Conservation (phyloP, 1,140 invertebrate species). For the Microplitis mediator region DNA sequence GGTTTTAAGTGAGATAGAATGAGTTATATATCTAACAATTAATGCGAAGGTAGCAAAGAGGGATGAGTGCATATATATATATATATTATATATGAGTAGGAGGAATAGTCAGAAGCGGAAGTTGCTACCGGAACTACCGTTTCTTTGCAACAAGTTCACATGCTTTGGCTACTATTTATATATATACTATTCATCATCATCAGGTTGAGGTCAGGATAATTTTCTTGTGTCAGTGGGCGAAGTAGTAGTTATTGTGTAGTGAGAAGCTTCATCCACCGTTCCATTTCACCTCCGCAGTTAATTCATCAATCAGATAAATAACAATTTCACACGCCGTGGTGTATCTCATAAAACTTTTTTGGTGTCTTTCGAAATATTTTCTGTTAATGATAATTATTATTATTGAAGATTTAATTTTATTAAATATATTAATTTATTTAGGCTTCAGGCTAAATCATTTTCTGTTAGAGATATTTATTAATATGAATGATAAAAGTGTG, state of each 20-base stretch:
- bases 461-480: neutral
- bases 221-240: conserved; percentile 34
- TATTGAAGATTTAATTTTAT: no score
- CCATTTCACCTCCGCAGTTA: neutral
- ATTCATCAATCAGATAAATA: neutral
- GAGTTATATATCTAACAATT: neutral
- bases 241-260: neutral
- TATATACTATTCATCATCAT: neutral
- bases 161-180: conserved; percentile 39
- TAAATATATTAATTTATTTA: neutral
- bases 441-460: neutral
- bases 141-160: conserved; percentile 50
- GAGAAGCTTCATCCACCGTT: no score
- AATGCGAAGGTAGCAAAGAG: conserved; percentile 3
- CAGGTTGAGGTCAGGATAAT: conserved; percentile 51
- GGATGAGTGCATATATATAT: neutral
- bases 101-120: conserved; percentile 54
- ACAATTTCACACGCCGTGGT: no score
- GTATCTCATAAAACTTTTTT: no score
- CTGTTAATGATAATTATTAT: no score
- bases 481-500: no score
- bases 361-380: no score
- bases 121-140: conserved; percentile 52
- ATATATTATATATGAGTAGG: conserved; percentile 24
- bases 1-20: neutral